These are phyloP conservation scores for Eumerus sabulonum DNA, from an alignment of 2,888 invertebrate genomes.

Conservation along the genomic window DNA sequence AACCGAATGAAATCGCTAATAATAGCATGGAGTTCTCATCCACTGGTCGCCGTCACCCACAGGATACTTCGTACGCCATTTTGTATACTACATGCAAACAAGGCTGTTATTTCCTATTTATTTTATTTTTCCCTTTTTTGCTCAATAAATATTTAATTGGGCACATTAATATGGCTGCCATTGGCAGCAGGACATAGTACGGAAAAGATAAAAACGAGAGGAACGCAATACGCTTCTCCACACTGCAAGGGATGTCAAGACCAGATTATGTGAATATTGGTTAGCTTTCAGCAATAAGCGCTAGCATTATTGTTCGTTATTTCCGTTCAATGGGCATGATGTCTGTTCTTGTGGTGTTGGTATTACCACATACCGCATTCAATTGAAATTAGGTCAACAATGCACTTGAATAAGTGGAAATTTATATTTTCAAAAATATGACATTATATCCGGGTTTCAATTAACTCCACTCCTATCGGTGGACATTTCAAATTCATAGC, in stretches of 20 bases:
- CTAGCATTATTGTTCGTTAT: constrained; percentile 57
- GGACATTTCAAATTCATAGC: background rate
- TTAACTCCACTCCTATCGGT: constrained; percentile 36
- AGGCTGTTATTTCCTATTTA: background rate
- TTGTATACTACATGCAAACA: constrained; percentile 21
- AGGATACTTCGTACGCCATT: constrained; percentile 19
- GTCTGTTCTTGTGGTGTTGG: constrained; percentile 1
- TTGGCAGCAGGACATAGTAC: constrained; percentile 16
- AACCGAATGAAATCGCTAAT: constrained; percentile 48
- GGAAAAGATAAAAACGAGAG: too few species aligned
- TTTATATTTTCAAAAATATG: constrained; percentile 50
- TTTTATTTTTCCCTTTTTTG: constrained; percentile 68
- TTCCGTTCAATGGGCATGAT: background rate
- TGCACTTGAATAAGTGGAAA: constrained; percentile 33
- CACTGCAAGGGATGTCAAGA: constrained; percentile 24
- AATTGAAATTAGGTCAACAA: constrained; percentile 58
- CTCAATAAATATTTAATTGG: constrained; percentile 67
- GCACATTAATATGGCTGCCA: constrained; percentile 62
- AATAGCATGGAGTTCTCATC: constrained; percentile 11
- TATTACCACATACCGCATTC: constrained; percentile 37
- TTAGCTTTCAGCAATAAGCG: constrained; percentile 52
- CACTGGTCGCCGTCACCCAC: background rate
- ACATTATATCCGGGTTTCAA: constrained; percentile 42
- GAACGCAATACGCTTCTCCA: too few species aligned
- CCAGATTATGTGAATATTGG: constrained; percentile 51